Base-by-base conservation (phyloP, 2,888 invertebrate genomes). In the Galeopsomyia nigrocyanea region DNA sequence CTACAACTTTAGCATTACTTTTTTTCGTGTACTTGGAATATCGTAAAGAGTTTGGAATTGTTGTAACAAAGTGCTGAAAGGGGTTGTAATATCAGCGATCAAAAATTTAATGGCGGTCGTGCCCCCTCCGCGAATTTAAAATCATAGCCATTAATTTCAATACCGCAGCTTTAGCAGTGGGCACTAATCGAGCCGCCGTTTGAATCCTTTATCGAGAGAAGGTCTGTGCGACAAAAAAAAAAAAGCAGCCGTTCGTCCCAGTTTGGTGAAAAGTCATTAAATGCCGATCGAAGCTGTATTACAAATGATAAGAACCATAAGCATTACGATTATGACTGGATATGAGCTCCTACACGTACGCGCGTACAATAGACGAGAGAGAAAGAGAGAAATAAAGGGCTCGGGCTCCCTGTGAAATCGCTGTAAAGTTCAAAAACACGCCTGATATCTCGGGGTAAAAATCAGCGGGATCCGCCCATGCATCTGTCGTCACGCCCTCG, bases 401-500 rank as follows among this genome's bases (percentile, higher is more conserved):
- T 53, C 53, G 19, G 56, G 49, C 70, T 63, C 57, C 72, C 69
- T 57, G 65, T 56, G 22, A 72, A 66, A 71, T 68, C 69, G 69
- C 63, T 69, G 50, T 55, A 67, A 72, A 75, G 69, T 72, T 64
- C 72, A 58, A 75, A 75, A 75, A 73, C 67, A 64, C 58, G 71
- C 53, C 53, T 68, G 68, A 51, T 39, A 39, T 39, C 39, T 10
- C 7, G 13, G 77, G 75, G 78, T 80, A 80, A 81, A 82, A 84
- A 83, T 83, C 81, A 75, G 80, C 76, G 71, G 77, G 80, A 82
- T 82, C 82, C 79, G 79, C 77, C 79, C 82, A 80, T 84, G 85
- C 86, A 86, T 86, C 86, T 86, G 86, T 85, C 84, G 85, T 83
- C 82, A 84, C 86, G 86, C 86, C 85, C 85, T 82, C 62, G 56